Conservation (phyloP, 2,797 vertebrate genomes). For the Channa striata region DNA sequence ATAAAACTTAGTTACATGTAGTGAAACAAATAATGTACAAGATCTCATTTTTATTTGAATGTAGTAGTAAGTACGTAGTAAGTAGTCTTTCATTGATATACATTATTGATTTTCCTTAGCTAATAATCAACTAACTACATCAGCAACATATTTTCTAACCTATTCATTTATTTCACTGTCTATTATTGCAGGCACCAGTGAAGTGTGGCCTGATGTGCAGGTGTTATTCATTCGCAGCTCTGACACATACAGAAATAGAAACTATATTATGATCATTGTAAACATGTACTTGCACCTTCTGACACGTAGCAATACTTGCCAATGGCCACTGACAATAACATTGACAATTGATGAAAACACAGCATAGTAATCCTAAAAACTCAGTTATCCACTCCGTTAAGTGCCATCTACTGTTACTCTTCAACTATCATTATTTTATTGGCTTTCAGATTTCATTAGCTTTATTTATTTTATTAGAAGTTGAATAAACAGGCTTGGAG, state of each 20-base stretch:
- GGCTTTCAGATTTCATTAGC: conserved; percentile 21
- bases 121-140: too few species aligned
- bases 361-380: not conserved
- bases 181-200: too few species aligned
- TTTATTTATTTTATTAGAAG: conserved; percentile 28
- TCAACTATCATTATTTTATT: conserved; percentile 28
- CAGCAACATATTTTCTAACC: too few species aligned
- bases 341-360: not conserved
- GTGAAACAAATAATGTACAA: not conserved
- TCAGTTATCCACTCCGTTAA: conserved; percentile 12
- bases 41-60: too few species aligned
- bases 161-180: too few species aligned
- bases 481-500: conserved; percentile 4
- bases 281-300: not conserved
- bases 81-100: too few species aligned
- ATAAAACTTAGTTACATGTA: not conserved
- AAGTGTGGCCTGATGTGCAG: too few species aligned
- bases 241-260: too few species aligned
- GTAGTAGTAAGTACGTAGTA: too few species aligned
- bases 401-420: not conserved
- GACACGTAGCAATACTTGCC: not conserved
- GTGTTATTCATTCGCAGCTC: too few species aligned
- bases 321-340: not conserved
- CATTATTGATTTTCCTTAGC: too few species aligned
- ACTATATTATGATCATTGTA: too few species aligned